These are phyloP conservation scores for Euspilapteryx auroguttella DNA, from an alignment of 2,888 invertebrate species.

Conservation along the genomic window DNA sequence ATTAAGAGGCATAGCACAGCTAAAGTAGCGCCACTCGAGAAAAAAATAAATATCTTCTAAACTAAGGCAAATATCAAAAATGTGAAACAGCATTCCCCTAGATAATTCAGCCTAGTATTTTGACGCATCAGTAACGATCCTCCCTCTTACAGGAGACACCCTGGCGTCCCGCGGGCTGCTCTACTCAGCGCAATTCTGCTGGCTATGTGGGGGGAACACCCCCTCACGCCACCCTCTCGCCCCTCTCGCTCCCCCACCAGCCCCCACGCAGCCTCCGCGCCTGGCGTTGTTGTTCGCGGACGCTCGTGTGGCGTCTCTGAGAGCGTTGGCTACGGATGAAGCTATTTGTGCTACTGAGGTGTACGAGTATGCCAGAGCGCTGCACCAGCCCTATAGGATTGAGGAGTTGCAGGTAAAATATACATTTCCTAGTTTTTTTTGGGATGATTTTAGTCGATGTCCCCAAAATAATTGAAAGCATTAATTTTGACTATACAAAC, in stretches of 20 bases:
- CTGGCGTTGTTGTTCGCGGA: slow-evolving; percentile 81
- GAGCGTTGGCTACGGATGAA: slow-evolving; percentile 74
- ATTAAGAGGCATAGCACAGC: too few species aligned
- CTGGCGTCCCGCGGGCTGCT: slow-evolving; percentile 74
- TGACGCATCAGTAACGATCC: too few species aligned
- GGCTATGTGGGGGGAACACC: slow-evolving; percentile 80
- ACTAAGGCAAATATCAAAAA: too few species aligned
- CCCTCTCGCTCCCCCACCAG: slow-evolving; percentile 19
- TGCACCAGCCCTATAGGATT: slow-evolving; percentile 74
- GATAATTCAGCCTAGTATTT: too few species aligned
- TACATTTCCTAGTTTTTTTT: too few species aligned
- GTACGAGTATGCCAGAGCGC: slow-evolving; percentile 88
- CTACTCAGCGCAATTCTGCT: slow-evolving; percentile 95
- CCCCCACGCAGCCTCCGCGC: slow-evolving; percentile 48
- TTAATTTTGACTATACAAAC: too few species aligned
- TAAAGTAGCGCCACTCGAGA: too few species aligned
- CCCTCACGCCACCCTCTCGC: slow-evolving; percentile 46
- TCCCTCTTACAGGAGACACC: slow-evolving; percentile 78
- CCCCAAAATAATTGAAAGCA: too few species aligned
- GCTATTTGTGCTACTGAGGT: slow-evolving; percentile 94
- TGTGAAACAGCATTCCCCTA: too few species aligned
- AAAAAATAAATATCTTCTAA: too few species aligned
- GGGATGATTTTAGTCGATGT: too few species aligned
- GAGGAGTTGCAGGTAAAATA: slow-evolving; percentile 70
- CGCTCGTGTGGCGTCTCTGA: slow-evolving; percentile 63